Base-by-base conservation (phyloP, 2,113 vertebrate species). In the Beaufortia kweichowensis region DNA sequence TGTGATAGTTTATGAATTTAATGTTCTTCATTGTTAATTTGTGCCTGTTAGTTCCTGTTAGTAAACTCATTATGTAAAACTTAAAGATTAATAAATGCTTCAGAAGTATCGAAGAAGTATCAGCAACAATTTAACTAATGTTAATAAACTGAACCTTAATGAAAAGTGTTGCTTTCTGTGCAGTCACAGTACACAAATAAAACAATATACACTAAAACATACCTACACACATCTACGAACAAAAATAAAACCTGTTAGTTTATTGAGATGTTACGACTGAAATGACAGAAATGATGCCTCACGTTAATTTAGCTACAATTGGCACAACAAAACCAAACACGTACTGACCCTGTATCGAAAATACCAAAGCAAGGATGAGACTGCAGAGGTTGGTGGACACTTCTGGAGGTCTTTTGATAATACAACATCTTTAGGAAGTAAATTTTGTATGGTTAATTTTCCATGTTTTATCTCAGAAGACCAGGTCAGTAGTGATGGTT, bases 401-500 rank as follows among this genome's bases (percentile, higher is more conserved):
- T 41, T 57, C 21, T 41, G 31, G 33, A 71, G 66, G 55, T 23
- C 66, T 55, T 69, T 69, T 6, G 11, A 33, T 31, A 17, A 71
- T 57, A 71, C 39, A 71, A 41, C 21, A 26, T 31, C 21, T 41
- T 71, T 4, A 56, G 33, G 33, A 70, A 71, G 53, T 39, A 59
- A 59, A 59, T 57, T 59, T 71, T 6, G 23, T n/a, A n/a, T n/a
- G 26, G 26, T 59, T 71, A 8, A 39, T 53, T 59, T 26, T 26
- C 19, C 24, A 71, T 24, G 60, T 63, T 50, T 39, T 1, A 43
- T 10, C 57, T 50, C 41, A 57, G 66, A 77, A 26, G 33, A 63
- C 24, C 43, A 75, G 33, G 48, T 65, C 23, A 64, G 48, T 17
- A 78, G 76, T 28, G 39, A 39, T 55, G 60, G 84, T 81, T 75